Evolutionary conservation across 2,797 vertebrate genomes (phyloP), one percentile per base, ranked within the genome.

Genomic region (Pristis pectinata): DNA sequence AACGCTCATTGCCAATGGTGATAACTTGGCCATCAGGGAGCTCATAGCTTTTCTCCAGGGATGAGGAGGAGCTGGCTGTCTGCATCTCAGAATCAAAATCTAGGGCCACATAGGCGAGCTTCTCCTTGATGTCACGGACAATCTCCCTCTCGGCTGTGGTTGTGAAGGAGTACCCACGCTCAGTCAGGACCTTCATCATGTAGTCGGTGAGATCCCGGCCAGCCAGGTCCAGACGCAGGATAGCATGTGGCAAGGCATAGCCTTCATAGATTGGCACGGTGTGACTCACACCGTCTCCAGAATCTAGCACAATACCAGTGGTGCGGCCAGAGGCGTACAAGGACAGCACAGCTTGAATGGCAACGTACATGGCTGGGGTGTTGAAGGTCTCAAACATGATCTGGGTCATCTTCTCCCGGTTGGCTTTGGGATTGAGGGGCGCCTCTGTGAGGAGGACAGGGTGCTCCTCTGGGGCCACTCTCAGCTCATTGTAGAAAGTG

Each of bases 301-400:
- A 89, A 61, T 89, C 85, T 22, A 89, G 34, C 34, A 72, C 91
- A 72, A 70, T 70, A 97, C 97, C 97, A 95, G 97, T 97, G 95
- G 97, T 97, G 89, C 97, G 96, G 0, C 97, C 97, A 27, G 97
- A 98, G 3, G 97, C 97, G 19, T 97, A 97, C 24, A 98, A 96
- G n/a, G n/a, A n/a, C n/a, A n/a, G n/a, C n/a, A n/a, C n/a, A n/a
- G 97, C 97, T 96, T 97, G 96, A 95, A 97, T 97, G 94, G 97
- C 97, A 70, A 97, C 97, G 61, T 97, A 97, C n/a, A 97, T 97
- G 19, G 97, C 97, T 0, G 97, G 97, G 2, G 98, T 96, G 96
- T 98, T 98, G 97, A 98, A 98, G 97, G 98, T 98, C 97, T 98
- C 98, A 97, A 98, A 98, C 98, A 98, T 98, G 97, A 98, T 98